Evolutionary conservation across 2,888 invertebrate genomes (phyloP).

Genomic region (Leuctra nigra): DNA sequence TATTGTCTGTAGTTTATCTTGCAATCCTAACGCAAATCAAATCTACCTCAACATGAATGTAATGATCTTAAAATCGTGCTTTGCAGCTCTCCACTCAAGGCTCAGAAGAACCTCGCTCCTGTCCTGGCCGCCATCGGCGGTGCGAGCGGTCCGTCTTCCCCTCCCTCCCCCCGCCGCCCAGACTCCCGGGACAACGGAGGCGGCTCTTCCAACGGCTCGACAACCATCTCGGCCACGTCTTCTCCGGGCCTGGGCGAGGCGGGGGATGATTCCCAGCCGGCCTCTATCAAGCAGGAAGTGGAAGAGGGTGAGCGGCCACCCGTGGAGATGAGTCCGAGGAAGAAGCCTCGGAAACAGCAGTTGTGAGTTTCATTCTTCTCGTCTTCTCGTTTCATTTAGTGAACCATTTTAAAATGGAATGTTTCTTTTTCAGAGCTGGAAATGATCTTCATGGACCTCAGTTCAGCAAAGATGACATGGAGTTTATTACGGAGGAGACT

Average conservation of each 20-base stretch:
- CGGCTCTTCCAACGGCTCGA: conserved; percentile 60
- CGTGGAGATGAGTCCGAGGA: conserved; percentile 68
- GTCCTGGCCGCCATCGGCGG: conserved; percentile 37
- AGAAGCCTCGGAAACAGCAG: conserved; percentile 86
- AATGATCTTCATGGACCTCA: conserved; percentile 47
- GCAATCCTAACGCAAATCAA: too few relatives aligned
- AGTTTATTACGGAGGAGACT: conserved; percentile 51
- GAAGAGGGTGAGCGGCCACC: conserved; percentile 41
- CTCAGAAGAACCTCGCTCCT: conserved; percentile 53
- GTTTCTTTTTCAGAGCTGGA: conserved; percentile 44
- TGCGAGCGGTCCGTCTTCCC: conserved; percentile 31
- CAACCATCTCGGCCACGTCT: conserved; percentile 80
- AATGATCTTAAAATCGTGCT: too few relatives aligned
- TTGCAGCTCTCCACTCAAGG: conserved; percentile 53
- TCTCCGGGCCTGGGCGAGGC: conserved; percentile 62
- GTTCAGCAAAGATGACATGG: conserved; percentile 50
- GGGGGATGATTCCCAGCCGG: conserved; percentile 26
- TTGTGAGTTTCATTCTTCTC: conserved; percentile 64
- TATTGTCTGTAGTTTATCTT: too few relatives aligned
- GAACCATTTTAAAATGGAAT: too few relatives aligned
- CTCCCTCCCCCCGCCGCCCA: conserved; percentile 31
- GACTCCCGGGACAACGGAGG: conserved; percentile 34
- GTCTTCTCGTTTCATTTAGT: too few relatives aligned
- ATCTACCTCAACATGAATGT: too few relatives aligned
- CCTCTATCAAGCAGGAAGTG: conserved; percentile 30